Percentiles rank a stretch among this genome's conserved stretches.
phyloP scores from a whole-genome alignment of 2,113 vertebrate genomes.

The Cephalopholis sonnerati region DNA sequence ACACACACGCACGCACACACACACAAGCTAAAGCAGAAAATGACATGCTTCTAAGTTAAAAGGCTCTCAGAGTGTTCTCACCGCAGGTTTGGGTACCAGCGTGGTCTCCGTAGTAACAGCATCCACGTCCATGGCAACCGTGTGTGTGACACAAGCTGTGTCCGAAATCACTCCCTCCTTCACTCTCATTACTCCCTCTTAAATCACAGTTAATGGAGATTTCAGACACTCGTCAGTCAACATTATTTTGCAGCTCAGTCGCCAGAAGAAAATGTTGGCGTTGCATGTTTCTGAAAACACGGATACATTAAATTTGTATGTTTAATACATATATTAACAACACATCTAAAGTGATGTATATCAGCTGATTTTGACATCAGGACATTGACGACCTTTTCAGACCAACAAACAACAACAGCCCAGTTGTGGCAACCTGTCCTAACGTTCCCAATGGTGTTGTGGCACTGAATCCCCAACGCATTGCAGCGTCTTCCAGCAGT shows the following conservation, averaged over 20 bases:
- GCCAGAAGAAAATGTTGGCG: too few species aligned
- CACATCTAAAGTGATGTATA: too few species aligned
- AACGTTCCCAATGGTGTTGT: too few species aligned
- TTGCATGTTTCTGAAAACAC: too few species aligned
- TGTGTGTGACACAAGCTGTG: conserved; percentile 11
- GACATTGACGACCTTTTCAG: too few species aligned
- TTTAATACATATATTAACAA: too few species aligned
- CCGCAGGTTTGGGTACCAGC: background rate
- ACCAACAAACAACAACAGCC: too few species aligned
- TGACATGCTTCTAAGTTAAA: conserved; percentile 18
- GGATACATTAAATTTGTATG: too few species aligned
- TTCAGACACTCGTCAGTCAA: background rate
- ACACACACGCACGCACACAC: conserved; percentile 5
- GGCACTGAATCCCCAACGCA: too few species aligned
- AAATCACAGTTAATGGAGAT: background rate
- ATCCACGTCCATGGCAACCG: conserved; percentile 41
- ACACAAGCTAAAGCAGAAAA: background rate
- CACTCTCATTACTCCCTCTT: background rate
- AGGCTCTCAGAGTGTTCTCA: background rate
- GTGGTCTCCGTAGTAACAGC: conserved; percentile 48
- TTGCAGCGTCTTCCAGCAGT: too few species aligned
- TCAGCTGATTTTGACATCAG: too few species aligned
- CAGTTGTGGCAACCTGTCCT: too few species aligned
- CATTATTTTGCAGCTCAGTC: background rate
- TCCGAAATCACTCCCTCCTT: background rate